Evolutionary conservation across 30 jellyfish, hydroid and myxozoan species (phyloP).

Genomic region (Catostylus mosaicus): DNA sequence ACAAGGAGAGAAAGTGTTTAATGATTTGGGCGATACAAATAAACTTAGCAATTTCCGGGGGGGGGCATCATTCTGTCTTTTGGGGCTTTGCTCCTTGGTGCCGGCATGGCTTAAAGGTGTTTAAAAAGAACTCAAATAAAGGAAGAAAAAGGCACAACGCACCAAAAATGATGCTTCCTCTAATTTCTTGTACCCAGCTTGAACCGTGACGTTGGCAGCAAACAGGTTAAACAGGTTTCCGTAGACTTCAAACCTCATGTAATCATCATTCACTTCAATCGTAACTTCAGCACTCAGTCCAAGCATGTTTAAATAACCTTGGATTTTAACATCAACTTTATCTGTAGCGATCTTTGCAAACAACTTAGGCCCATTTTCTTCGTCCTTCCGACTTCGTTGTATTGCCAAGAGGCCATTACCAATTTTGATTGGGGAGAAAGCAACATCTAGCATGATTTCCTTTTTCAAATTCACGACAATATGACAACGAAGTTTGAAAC

Average conservation of each 20-base stretch:
- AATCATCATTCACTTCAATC: conserved; percentile 70
- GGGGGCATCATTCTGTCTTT: too few relatives aligned
- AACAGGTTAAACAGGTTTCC: conserved; percentile 82
- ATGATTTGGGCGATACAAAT: too few relatives aligned
- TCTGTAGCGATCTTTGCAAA: conserved; percentile 31
- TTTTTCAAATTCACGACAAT: conserved; percentile 56
- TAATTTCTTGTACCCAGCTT: conserved; percentile 70
- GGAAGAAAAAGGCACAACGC: not conserved
- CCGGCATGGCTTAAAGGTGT: too few relatives aligned
- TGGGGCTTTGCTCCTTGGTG: too few relatives aligned
- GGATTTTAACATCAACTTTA: conserved; percentile 54
- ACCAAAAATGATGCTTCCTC: conserved; percentile 69
- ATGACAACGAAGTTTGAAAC: conserved; percentile 64
- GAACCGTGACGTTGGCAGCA: conserved; percentile 79
- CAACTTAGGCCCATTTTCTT: conserved; percentile 87
- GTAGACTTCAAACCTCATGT: conserved; percentile 42
- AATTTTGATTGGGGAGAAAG: conserved; percentile 75
- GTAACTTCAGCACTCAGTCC: conserved; percentile 74
- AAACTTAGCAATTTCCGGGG: too few relatives aligned
- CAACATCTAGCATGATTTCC: conserved; percentile 63
- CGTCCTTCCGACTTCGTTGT: conserved; percentile 55
- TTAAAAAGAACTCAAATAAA: too few relatives aligned
- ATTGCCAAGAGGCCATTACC: conserved; percentile 70
- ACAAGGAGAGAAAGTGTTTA: too few relatives aligned
- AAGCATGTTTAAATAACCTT: conserved; percentile 60